Percentiles rank a stretch among this genome's conserved stretches.
These are phyloP conservation scores for Charanyca ferruginea DNA, from an alignment of 2,888 invertebrate species.

Conservation along the genomic window DNA sequence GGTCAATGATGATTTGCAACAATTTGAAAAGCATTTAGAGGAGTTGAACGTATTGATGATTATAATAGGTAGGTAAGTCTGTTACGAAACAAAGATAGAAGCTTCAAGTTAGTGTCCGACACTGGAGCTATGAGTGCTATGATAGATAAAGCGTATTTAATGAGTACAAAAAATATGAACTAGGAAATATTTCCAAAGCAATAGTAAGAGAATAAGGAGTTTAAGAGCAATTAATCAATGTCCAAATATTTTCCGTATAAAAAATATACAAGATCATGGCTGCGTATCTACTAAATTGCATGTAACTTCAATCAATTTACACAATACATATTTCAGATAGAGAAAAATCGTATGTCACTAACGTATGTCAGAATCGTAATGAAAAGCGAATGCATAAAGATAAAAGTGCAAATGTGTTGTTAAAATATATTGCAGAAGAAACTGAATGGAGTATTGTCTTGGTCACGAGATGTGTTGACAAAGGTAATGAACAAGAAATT, in stretches of 20 bases:
- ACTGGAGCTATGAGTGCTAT: no score
- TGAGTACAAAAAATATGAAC: constrained; percentile 4
- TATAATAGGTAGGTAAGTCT: constrained; percentile 11
- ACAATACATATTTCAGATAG: background rate
- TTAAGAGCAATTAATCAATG: constrained; percentile 37
- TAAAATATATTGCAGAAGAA: constrained; percentile 31
- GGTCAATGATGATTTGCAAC: constrained; percentile 68
- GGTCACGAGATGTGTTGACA: constrained; percentile 48
- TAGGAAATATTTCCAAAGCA: constrained; percentile 17
- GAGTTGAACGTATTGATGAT: constrained; percentile 32
- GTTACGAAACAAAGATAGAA: constrained; percentile 41
- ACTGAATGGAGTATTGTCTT: constrained; percentile 32
- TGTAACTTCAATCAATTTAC: background rate
- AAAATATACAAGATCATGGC: constrained; percentile 7
- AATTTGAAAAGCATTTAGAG: constrained; percentile 50
- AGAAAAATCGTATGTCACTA: constrained; percentile 12
- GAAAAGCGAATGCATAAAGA: constrained; percentile 24
- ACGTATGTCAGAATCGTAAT: no score
- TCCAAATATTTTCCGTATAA: constrained; percentile 9
- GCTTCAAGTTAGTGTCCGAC: background rate
- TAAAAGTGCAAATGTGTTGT: constrained; percentile 22
- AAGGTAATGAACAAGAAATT: constrained; percentile 47
- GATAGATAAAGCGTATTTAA: background rate
- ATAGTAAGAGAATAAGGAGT: constrained; percentile 16
- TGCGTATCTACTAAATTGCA: constrained; percentile 14